phyloP scores from a whole-genome alignment of 2,113 vertebrate species.

The Pterocles burchelli region DNA sequence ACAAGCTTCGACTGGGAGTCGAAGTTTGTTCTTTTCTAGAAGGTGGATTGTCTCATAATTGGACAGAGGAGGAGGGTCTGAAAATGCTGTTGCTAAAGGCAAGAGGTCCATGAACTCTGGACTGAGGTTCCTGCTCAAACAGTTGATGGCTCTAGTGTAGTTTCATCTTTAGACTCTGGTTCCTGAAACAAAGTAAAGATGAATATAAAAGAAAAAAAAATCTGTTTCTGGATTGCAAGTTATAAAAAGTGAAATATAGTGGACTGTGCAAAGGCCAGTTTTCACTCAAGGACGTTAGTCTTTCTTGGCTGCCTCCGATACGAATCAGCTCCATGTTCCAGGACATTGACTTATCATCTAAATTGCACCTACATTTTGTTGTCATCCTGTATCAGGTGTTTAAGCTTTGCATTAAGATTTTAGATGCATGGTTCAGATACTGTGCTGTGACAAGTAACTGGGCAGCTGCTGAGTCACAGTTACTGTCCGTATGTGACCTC shows the following conservation, averaged over 20 bases:
- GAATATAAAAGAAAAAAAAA: background rate
- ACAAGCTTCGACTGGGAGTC: background rate
- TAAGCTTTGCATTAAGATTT: background rate
- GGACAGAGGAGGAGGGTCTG: background rate
- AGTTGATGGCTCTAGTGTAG: background rate
- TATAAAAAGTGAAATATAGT: background rate
- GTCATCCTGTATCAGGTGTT: background rate
- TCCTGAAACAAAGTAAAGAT: background rate
- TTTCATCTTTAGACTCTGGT: background rate
- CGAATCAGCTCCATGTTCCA: background rate
- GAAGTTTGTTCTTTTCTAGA: background rate
- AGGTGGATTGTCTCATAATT: background rate
- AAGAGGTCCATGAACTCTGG: background rate
- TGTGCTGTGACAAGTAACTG: background rate
- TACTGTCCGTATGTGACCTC: background rate
- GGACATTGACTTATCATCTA: background rate
- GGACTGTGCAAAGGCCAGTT: background rate
- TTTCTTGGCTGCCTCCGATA: rapidly evolving
- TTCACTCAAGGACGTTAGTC: background rate
- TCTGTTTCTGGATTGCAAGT: background rate
- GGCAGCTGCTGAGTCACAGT: background rate
- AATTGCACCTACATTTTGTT: background rate
- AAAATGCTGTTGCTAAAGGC: background rate
- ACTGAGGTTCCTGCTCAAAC: background rate
- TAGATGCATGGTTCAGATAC: background rate